phyloP scores from a whole-genome alignment of 2,888 invertebrate species.

The Cantharis flavilabris region DNA sequence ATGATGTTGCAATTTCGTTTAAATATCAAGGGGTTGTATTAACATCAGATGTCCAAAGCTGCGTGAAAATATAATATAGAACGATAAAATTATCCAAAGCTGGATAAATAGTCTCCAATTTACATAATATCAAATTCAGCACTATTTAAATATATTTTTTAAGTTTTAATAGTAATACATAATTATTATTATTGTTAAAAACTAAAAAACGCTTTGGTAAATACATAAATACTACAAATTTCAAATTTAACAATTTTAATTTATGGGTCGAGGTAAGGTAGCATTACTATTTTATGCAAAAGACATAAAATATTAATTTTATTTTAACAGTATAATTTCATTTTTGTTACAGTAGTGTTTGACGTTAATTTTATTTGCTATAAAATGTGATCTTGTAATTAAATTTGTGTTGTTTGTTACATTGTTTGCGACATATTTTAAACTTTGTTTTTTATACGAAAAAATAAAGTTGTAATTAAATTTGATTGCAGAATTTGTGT shows the following conservation, averaged over 20 bases:
- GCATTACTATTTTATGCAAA: neutral
- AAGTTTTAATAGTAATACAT: neutral
- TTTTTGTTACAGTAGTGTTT: neutral
- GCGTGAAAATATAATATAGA: too few relatives aligned
- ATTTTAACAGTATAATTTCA: neutral
- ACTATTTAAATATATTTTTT: too few relatives aligned
- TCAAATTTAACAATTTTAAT: neutral
- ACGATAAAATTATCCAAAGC: too few relatives aligned
- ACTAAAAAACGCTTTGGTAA: too few relatives aligned
- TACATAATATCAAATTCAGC: too few relatives aligned
- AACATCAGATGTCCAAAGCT: too few relatives aligned
- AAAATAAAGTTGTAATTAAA: neutral
- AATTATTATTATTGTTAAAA: too few relatives aligned
- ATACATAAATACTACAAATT: too few relatives aligned
- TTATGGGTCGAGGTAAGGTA: neutral
- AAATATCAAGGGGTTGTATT: too few relatives aligned
- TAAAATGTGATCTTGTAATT: neutral
- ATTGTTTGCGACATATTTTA: neutral
- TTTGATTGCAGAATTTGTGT: too few relatives aligned
- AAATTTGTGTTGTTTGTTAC: neutral
- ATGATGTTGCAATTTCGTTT: too few relatives aligned
- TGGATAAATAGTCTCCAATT: too few relatives aligned
- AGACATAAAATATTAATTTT: neutral
- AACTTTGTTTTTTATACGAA: neutral
- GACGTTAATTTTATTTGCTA: neutral